Base-by-base conservation (phyloP, 2,113 vertebrate genomes). In the Lethenteron reissneri region DNA sequence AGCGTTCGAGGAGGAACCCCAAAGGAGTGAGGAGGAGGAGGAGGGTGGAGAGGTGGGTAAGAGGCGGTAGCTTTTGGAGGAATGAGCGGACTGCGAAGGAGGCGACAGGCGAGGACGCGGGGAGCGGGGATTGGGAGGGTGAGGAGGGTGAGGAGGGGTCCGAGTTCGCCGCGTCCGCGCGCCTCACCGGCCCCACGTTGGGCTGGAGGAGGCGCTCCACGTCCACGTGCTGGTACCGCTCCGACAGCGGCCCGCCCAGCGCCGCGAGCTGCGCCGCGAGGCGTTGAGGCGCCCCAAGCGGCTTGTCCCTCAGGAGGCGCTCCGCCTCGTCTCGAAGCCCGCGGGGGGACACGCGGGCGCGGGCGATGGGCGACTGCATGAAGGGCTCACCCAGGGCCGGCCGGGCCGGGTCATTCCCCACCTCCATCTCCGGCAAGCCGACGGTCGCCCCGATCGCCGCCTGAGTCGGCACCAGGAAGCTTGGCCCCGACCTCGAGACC, bases 191-290 rank as follows among this genome's bases (percentile, higher is more conserved):
- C 15, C 8, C 19, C 62, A 68, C 15, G 15, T 68, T 19, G 7
- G 19, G 19, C 62, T 19, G 76, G 74, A 84, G 57, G 72, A 84
- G 79, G 72, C 17, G 70, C 56, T 80, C 79, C 0, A 73, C 81
- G 2, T 68, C 15, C 10, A 83, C 64, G 71, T 78, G 78, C 0
- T 3, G 58, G 72, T 83, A 84, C 73, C 83, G 83, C 73, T 80
- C 76, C 0, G 78, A 76, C 71, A 78, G 75, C 1, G 79, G 77
- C 75, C 81, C 75, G 4, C 72, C 56, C 3, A 76, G 11, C 69
- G 12, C 0, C 11, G 80, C 81, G 78, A 84, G 78, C 1, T 71
- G 57, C 76, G 78, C 78, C 58, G 82, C 76, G 0, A 78, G 77
- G 0, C 72, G 41, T 74, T 72, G 80, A 70, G 80, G 78, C 0